These are phyloP conservation scores for Craniophora ligustri DNA, from an alignment of 2,888 invertebrate species.

Conservation along the genomic window DNA sequence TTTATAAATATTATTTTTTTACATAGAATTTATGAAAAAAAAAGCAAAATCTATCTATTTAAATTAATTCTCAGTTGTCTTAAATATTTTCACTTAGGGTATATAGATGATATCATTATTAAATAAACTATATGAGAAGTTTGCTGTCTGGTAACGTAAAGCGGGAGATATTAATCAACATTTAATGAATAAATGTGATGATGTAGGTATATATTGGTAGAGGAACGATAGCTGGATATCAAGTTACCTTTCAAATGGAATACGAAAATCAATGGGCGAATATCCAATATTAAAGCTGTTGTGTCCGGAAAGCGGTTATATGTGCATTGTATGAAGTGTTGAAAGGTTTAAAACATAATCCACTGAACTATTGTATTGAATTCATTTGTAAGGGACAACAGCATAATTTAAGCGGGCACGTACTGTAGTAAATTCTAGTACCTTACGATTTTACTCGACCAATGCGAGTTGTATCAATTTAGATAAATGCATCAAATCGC, in stretches of 20 bases:
- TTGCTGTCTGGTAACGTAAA: too few species aligned
- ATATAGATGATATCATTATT: neutral
- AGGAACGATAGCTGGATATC: neutral
- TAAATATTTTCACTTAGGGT: too few species aligned
- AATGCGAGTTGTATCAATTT: neutral
- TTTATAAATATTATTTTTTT: too few species aligned
- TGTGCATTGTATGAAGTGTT: slow-evolving; percentile 2
- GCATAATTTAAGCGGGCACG: neutral
- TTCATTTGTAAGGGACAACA: neutral
- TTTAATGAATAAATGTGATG: neutral
- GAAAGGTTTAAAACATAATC: slow-evolving; percentile 8
- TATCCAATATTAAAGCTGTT: neutral
- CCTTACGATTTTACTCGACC: neutral
- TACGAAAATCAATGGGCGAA: neutral
- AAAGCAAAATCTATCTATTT: too few species aligned
- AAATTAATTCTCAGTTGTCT: too few species aligned
- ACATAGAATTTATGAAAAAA: too few species aligned
- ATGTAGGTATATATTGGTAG: neutral
- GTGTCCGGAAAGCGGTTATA: slow-evolving; percentile 1
- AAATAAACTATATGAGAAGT: too few species aligned
- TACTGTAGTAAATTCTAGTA: neutral
- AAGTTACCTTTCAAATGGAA: neutral
- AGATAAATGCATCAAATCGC: neutral
- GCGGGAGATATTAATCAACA: neutral
- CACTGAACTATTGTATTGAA: slow-evolving; percentile 9